A percentile compares a stretch with the other conserved stretches of the same genome.
These are phyloP conservation scores for Brachionus rotundiformis DNA, from an alignment of 1,140 invertebrate species.

Conservation along the genomic window DNA sequence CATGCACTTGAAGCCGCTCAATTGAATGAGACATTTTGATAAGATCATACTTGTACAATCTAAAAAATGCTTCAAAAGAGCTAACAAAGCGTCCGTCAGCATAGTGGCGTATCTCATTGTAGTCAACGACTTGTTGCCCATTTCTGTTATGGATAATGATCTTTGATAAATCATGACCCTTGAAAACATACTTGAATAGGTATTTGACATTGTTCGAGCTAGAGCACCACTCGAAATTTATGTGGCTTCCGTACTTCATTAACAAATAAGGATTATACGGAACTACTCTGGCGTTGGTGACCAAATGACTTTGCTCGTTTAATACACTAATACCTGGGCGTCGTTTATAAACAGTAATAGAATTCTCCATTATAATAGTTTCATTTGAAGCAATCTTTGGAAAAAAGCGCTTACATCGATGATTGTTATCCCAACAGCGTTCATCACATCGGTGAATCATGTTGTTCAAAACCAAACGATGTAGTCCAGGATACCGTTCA, in stretches of 20 bases:
- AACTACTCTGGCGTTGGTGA: conserved; percentile 37
- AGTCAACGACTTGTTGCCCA: not conserved
- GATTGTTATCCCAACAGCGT: conserved; percentile 54
- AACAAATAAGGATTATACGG: conserved; percentile 53
- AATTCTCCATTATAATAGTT: conserved; percentile 52
- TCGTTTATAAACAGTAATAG: conserved; percentile 52
- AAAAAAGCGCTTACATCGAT: conserved; percentile 54
- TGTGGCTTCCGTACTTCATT: conserved; percentile 53
- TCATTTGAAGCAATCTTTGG: conserved; percentile 52
- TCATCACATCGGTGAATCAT: conserved; percentile 55
- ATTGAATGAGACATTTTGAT: not conserved
- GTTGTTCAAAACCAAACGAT: conserved; percentile 51
- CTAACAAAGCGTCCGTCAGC: too few species aligned
- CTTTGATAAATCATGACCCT: conserved; percentile 55
- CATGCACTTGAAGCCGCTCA: not conserved
- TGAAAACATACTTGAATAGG: conserved; percentile 60
- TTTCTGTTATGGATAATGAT: not conserved
- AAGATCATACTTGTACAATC: too few species aligned
- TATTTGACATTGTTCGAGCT: conserved; percentile 56
- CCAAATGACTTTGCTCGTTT: not conserved
- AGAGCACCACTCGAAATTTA: conserved; percentile 54
- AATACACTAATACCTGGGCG: conserved; percentile 38
- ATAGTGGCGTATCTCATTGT: not conserved
- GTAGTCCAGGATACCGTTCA: conserved; percentile 52
- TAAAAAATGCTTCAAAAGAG: too few species aligned